A percentile compares a stretch with the other conserved stretches of the same genome.
Conservation (phyloP, 2,888 invertebrate species). For the Limnephilus marmoratus region DNA sequence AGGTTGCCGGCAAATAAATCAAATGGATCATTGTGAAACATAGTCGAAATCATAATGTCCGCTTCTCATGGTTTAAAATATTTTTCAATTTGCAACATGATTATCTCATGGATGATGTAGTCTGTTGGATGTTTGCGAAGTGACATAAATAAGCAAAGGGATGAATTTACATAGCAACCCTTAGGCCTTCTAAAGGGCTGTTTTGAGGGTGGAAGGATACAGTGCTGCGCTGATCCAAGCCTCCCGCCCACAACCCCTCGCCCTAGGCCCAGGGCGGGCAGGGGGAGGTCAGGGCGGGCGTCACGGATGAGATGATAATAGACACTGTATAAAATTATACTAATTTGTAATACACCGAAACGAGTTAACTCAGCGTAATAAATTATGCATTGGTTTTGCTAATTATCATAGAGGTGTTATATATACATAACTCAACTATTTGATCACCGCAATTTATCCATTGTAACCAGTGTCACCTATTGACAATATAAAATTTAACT, state of each 20-base stretch:
- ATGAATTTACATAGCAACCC: slow-evolving; percentile 21
- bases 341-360: background rate
- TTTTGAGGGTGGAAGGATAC: background rate
- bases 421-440: too few species aligned
- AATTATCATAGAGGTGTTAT: too few species aligned
- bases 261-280: background rate
- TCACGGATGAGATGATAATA: background rate
- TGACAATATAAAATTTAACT: too few species aligned
- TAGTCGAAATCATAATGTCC: too few species aligned
- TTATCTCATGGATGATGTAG: background rate
- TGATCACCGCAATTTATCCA: too few species aligned
- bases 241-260: background rate
- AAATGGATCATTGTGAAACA: too few species aligned
- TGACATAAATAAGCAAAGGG: slow-evolving; percentile 30
- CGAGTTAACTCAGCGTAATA: background rate
- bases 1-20: too few species aligned
- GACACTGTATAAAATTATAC: background rate
- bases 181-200: background rate
- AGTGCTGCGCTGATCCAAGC: background rate
- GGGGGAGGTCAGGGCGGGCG: background rate
- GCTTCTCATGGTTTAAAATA: too few species aligned
- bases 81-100: background rate
- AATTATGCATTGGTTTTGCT: background rate
- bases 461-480: too few species aligned
- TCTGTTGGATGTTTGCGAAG: background rate